phyloP scores from a whole-genome alignment of 2,888 invertebrate genomes.

The Noctua fimbriata region DNA sequence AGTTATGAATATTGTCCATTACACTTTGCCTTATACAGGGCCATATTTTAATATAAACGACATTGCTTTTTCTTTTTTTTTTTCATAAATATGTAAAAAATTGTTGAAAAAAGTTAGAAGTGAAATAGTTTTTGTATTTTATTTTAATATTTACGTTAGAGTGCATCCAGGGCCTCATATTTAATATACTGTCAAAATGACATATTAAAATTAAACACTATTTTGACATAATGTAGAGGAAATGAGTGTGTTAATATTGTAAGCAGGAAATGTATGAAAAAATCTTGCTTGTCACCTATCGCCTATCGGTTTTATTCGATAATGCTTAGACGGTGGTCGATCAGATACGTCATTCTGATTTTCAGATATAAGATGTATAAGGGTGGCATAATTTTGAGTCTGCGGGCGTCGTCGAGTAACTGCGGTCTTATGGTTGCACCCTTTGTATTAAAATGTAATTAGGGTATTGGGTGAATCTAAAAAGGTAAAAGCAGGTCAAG shows the following conservation, averaged over 20 bases:
- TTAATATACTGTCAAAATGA: neutral
- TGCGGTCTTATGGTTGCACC: neutral
- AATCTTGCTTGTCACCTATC: neutral
- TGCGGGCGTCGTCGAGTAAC: neutral
- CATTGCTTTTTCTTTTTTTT: too few species aligned
- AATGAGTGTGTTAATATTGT: too few species aligned
- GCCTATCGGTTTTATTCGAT: neutral
- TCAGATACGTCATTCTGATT: neutral
- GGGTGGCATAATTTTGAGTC: neutral
- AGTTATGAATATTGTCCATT: neutral
- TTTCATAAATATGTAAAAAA: neutral
- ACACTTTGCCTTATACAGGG: neutral
- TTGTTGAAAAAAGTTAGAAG: too few species aligned
- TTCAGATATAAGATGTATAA: neutral
- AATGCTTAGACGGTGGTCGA: neutral
- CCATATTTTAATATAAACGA: neutral
- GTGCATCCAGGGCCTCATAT: neutral
- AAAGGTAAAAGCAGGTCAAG: constrained; percentile 16
- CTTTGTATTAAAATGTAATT: neutral
- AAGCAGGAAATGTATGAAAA: too few species aligned
- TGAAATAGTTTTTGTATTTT: too few species aligned
- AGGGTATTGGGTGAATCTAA: neutral
- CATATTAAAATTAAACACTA: neutral
- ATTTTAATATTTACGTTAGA: neutral
- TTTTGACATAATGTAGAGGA: too few species aligned